Conservation (phyloP, 2,888 invertebrate species). For the Ptychoptera contaminata region DNA sequence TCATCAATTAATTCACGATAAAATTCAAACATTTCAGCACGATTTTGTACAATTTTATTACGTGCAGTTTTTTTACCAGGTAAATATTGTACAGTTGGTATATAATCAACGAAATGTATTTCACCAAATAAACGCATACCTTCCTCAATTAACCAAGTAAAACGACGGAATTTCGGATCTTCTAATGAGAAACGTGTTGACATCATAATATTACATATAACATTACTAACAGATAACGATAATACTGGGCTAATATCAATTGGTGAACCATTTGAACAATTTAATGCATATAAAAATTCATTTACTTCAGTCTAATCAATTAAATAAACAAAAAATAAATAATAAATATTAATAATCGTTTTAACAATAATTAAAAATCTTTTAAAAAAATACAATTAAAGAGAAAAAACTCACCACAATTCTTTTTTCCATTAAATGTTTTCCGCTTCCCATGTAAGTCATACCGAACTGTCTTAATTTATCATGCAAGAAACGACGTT, state of each 20-base stretch:
- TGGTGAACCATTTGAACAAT: constrained; percentile 46
- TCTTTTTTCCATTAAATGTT: constrained; percentile 65
- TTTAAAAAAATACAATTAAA: not conserved
- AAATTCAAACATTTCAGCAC: constrained; percentile 70
- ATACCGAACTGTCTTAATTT: constrained; percentile 75
- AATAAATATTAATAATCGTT: not conserved
- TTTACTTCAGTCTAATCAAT: constrained; percentile 58
- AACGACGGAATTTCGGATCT: constrained; percentile 58
- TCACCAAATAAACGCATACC: constrained; percentile 78
- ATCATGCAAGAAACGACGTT: constrained; percentile 73
- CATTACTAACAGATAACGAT: constrained; percentile 73
- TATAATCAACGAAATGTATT: constrained; percentile 66
- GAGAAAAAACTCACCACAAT: constrained; percentile 50
- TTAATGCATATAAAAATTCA: constrained; percentile 50
- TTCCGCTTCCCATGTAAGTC: constrained; percentile 68
- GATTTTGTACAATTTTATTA: constrained; percentile 48
- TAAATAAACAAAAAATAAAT: constrained; percentile 8
- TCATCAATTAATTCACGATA: constrained; percentile 72
- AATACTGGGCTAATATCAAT: constrained; percentile 60
- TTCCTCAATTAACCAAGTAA: constrained; percentile 78
- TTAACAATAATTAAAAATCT: not conserved
- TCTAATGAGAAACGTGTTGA: constrained; percentile 67
- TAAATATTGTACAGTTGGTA: constrained; percentile 56
- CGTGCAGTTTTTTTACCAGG: constrained; percentile 46
- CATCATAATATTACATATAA: constrained; percentile 83